These are phyloP conservation scores for Agrotis segetum DNA, from an alignment of 2,888 invertebrate species.

Conservation along the genomic window DNA sequence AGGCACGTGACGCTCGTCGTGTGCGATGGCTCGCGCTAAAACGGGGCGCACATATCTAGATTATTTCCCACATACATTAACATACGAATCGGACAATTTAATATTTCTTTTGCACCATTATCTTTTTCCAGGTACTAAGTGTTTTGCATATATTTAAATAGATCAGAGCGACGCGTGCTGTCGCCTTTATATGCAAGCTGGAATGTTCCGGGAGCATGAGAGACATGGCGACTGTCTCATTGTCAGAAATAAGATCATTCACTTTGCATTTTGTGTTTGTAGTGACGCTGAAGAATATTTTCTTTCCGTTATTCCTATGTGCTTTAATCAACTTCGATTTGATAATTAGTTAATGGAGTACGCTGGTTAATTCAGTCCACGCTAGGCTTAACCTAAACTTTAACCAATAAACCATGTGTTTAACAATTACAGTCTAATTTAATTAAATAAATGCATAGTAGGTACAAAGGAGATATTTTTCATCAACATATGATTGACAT, in stretches of 20 bases:
- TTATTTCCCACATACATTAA: conserved; percentile 85
- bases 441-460: too few species aligned
- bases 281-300: conserved; percentile 3
- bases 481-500: too few species aligned
- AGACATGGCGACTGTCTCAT: conserved; percentile 41
- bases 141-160: conserved; percentile 86
- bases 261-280: conserved; percentile 39
- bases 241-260: conserved; percentile 53
- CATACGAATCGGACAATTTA: conserved; percentile 84
- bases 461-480: too few species aligned
- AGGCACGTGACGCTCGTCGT: conserved; percentile 75
- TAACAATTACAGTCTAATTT: too few species aligned
- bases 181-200: conserved; percentile 70
- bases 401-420: too few species aligned
- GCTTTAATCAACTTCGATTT: neutral
- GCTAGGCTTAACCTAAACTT: neutral
- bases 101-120: conserved; percentile 83
- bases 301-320: neutral
- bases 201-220: conserved; percentile 69
- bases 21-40: conserved; percentile 73
- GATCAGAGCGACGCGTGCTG: conserved; percentile 82
- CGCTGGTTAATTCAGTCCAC: too few species aligned
- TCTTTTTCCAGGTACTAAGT: conserved; percentile 83
- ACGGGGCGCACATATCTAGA: conserved; percentile 73
- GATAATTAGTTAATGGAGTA: too few species aligned